Conservation (phyloP, 2,797 vertebrate species). For the Ptychadena robeensis region DNA sequence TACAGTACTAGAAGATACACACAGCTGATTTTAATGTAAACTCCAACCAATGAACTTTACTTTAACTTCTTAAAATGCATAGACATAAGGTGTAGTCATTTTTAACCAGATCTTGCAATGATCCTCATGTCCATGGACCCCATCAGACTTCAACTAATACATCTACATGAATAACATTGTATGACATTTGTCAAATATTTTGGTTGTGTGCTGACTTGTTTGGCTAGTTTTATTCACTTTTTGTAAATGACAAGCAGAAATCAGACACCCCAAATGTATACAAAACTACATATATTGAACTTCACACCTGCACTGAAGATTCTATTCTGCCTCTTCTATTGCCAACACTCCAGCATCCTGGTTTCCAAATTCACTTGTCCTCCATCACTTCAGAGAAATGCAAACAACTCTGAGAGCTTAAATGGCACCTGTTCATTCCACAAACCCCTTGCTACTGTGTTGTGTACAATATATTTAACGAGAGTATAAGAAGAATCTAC, state of each 20-base stretch:
- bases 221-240: not conserved
- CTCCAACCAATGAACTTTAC: not conserved
- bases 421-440: not conserved
- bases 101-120: not conserved
- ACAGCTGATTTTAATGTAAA: slow-evolving; percentile 28
- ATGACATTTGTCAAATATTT: too few relatives aligned
- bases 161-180: not conserved
- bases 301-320: not conserved
- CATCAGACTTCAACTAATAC: not conserved
- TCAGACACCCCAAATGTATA: not conserved
- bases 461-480: too few relatives aligned
- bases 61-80: not conserved
- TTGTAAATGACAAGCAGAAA: not conserved
- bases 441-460: not conserved
- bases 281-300: not conserved
- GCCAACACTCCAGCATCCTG: not conserved
- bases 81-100: not conserved
- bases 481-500: too few relatives aligned
- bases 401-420: not conserved
- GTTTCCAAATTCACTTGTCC: not conserved
- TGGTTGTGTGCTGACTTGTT: too few relatives aligned
- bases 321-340: too few relatives aligned
- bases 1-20: slow-evolving; percentile 16
- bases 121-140: not conserved
- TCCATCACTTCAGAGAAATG: not conserved